Evolutionary conservation across 2,888 invertebrate species (phyloP), one percentile per base, ranked within the genome.

Genomic region (Carpatolechia fugitivella): DNA sequence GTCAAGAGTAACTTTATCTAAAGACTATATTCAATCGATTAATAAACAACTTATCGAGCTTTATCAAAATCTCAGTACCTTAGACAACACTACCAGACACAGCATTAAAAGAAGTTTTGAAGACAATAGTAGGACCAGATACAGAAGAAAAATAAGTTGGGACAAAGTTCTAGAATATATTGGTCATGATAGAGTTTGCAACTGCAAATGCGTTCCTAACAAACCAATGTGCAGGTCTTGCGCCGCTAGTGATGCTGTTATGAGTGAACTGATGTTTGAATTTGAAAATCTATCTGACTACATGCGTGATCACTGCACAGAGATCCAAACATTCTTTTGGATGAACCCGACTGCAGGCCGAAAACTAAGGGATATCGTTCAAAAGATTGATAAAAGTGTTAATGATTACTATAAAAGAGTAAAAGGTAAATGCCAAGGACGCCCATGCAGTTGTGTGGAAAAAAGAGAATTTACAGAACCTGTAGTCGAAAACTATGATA

Each of bases 321-420:
- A 87, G 62, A 81, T 89, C 53, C 85, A 87, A 63, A 82, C 82
- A 0, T 89, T 67, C 60, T 88, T 86, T 50, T 76, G 74, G 74
- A 77, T 79, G 74, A 87, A 87, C 55, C 88, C 88, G 0, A 72
- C 56, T 1, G 84, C 80, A 0, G 87, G 87, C 0, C 76, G 78
- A 48, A 80, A 78, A 57, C 61, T 89, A 0, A 72, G 74, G 64
- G 80, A 86, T 18, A 61, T 74, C 0, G 80, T 89, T 0, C 76
- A 72, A 52, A 78, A 62, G 52, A 75, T 88, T 2, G 82, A 85
- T 50, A 78, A 63, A 60, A 74, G 65, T 18, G 62, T 88, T 14
- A 57, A 74, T 7, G 76, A 81, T 62, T 89, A 86, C 61, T 84
- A 73, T 31, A 87, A 81, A 69, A 72, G 82, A 60, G 75, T 78